Base-by-base conservation (phyloP, 2,888 invertebrate genomes). In the Drosophila percnosoma region DNA sequence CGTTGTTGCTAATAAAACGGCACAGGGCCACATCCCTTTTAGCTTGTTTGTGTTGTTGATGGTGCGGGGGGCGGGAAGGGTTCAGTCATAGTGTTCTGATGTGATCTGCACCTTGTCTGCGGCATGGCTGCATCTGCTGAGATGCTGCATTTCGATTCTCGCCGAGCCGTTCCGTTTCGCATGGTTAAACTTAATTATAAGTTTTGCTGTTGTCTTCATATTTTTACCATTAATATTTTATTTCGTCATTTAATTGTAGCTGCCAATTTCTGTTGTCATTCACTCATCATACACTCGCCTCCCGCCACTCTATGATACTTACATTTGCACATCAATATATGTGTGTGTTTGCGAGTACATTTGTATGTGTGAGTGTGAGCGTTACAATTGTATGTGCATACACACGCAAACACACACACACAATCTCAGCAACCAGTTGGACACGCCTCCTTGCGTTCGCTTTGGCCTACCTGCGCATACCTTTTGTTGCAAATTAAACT, bases 151-250 rank as follows among this genome's bases (percentile, higher is more conserved):
- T 90, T 85, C 80, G 80, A 75, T 78, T 83, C 79, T 80, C 83
- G 86, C 64, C 80, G 91, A 91, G 86, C 79, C 91, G 84, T 91
- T 80, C 61, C 79, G 82, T 78, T 75, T 77, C 85, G 91, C 91
- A 88, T 91, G 91, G 91, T 87, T 91, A 85, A 79, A 85, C 79
- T 91, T 91, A 90, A 91, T 91, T 91, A 91, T 84, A 81, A 78
- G 82, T 84, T 79, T 83, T 85, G 77, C 80, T 82, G 79, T 88
- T 82, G 83, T 88, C 87, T 84, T 89, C 85, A 87, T 89, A 77
- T 83, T 78, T 82, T 85, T 90, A 82, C 80, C 82, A 85, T 88
- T 80, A 88, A 85, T 88, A 83, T 83, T 80, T 77, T 83, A 80
- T 75, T 81, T 83, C 68, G 75, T 80, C 76, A 66, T 87, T 88